Percentiles rank a stretch among this genome's conserved stretches.
Evolutionary conservation across 2,888 invertebrate genomes (phyloP).

Genomic region (Amiota minor): DNA sequence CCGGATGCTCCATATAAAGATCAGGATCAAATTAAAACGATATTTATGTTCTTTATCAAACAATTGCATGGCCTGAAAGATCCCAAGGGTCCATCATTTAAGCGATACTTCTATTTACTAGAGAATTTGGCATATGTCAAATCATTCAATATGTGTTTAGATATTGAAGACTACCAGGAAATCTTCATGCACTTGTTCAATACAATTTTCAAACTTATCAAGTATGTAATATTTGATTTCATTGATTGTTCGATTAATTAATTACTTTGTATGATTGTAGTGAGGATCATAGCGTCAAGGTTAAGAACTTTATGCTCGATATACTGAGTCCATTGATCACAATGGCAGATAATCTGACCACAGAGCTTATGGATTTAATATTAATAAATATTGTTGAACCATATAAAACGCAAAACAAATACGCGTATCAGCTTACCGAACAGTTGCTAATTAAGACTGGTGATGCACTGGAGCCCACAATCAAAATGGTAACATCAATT

Average conservation of each 20-base stretch:
- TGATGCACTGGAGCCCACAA: slow-evolving; percentile 93
- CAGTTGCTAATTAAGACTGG: slow-evolving; percentile 93
- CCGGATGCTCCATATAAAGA: slow-evolving; percentile 99
- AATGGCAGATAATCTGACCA: slow-evolving; percentile 95
- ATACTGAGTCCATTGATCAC: slow-evolving; percentile 94
- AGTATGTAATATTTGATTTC: slow-evolving; percentile 78
- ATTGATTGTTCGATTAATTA: slow-evolving; percentile 15
- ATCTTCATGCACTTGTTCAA: slow-evolving; percentile 95
- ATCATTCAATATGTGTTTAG: slow-evolving; percentile 99
- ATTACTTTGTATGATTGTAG: slow-evolving; percentile 73
- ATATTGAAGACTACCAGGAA: slow-evolving; percentile 96
- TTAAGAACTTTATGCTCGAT: slow-evolving; percentile 97
- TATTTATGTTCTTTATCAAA: slow-evolving; percentile 95
- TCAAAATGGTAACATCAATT: slow-evolving; percentile 83
- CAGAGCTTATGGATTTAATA: slow-evolving; percentile 94
- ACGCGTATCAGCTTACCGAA: slow-evolving; percentile 91
- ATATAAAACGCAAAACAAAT: slow-evolving; percentile 89
- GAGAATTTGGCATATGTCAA: slow-evolving; percentile 98
- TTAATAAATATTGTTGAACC: slow-evolving; percentile 96
- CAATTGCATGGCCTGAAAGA: slow-evolving; percentile 94
- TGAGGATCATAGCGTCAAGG: slow-evolving; percentile 96
- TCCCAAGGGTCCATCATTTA: slow-evolving; percentile 97
- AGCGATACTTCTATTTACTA: slow-evolving; percentile 95
- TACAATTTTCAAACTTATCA: slow-evolving; percentile 95
- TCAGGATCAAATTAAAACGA: slow-evolving; percentile 90